Evolutionary conservation across 2,888 invertebrate genomes (phyloP).

Genomic region (Cheilosia urbana): DNA sequence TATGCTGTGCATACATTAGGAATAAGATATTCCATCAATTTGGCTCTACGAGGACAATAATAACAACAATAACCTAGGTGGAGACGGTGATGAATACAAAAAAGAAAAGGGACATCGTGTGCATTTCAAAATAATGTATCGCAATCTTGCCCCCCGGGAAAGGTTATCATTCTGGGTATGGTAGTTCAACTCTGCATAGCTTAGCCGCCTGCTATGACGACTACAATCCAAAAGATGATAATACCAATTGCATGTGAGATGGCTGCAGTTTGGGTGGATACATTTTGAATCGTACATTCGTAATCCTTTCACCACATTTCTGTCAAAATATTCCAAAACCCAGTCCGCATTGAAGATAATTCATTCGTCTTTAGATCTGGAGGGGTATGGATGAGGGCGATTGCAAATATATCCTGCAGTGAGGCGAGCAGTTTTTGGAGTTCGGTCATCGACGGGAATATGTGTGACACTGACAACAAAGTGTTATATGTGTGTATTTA

Average conservation of each 20-base stretch:
- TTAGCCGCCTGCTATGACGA: conserved; percentile 7
- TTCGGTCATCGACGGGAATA: conserved; percentile 30
- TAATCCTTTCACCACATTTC: conserved; percentile 63
- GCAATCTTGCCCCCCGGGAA: conserved; percentile 52
- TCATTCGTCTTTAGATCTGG: conserved; percentile 30
- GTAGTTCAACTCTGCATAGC: conserved; percentile 1
- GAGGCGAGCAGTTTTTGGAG: conserved; percentile 4
- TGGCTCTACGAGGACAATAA: conserved; percentile 21
- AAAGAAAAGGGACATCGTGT: conserved; percentile 58
- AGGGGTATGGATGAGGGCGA: conserved; percentile 3
- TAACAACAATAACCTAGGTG: conserved; percentile 65
- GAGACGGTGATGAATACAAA: conserved; percentile 45
- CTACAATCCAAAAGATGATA: conserved; percentile 36
- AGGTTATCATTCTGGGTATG: conserved; percentile 36
- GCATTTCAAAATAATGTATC: conserved; percentile 68
- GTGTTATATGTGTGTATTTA: conserved; percentile 4
- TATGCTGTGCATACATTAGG: conserved; percentile 18
- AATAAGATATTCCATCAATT: conserved; percentile 62
- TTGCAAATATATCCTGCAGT: conserved; percentile 44
- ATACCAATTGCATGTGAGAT: conserved; percentile 37
- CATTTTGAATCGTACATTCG: conserved; percentile 34
- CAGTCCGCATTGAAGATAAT: conserved; percentile 48
- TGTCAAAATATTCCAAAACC: conserved; percentile 52
- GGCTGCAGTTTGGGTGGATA: conserved; percentile 24
- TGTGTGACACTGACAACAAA: conserved; percentile 11